phyloP scores from a whole-genome alignment of 1,140 invertebrate genomes.

The Harlomillsia oculata region DNA sequence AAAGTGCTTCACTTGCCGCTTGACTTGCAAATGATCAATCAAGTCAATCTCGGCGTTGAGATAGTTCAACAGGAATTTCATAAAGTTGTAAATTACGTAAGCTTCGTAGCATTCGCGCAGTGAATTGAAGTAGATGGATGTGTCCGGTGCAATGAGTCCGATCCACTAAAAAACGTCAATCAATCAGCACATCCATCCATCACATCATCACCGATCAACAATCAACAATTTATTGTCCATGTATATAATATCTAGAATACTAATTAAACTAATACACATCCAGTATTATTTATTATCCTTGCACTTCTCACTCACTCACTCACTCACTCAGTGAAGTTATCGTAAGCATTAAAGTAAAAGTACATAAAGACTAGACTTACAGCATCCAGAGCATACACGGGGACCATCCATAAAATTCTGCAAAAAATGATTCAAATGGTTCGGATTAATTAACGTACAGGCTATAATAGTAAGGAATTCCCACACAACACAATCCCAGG shows the following conservation, averaged over 20 bases:
- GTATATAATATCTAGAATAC: too few species aligned
- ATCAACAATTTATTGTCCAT: too few species aligned
- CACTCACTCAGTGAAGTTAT: too few species aligned
- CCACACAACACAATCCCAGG: too few species aligned
- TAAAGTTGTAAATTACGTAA: conserved; percentile 96
- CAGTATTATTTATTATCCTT: too few species aligned
- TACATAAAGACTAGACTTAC: conserved; percentile 54
- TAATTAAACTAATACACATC: too few species aligned
- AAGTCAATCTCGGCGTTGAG: conserved; percentile 64
- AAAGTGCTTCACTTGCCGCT: conserved; percentile 53
- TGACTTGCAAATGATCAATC: conserved; percentile 68
- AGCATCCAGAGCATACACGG: conserved; percentile 89
- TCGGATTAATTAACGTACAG: background rate
- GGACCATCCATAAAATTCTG: conserved; percentile 96
- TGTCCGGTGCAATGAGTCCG: conserved; percentile 65
- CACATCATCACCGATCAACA: too few species aligned
- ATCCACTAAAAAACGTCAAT: conserved; percentile 57
- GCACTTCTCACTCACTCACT: too few species aligned
- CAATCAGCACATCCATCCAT: background rate
- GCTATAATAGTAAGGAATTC: background rate
- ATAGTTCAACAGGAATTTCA: conserved; percentile 87
- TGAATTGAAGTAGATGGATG: conserved; percentile 84
- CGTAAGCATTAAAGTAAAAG: too few species aligned
- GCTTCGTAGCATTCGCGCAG: conserved; percentile 90
- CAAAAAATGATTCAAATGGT: conserved; percentile 39